A percentile compares a stretch with the other conserved stretches of the same genome.
Conservation (phyloP, 1,140 invertebrate species). For the Ceratina australensis region DNA sequence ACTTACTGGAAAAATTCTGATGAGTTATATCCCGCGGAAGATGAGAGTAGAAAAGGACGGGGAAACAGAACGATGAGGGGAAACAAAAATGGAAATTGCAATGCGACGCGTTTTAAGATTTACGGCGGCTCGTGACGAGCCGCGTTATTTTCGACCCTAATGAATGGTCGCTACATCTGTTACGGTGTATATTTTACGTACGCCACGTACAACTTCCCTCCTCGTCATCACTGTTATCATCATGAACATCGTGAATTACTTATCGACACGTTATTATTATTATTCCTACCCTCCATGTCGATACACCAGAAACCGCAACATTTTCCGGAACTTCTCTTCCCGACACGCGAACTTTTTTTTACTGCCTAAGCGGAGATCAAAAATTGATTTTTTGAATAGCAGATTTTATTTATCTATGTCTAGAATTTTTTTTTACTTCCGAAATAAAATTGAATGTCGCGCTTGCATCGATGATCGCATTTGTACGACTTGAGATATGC, state of each 20-base stretch:
- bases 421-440: neutral
- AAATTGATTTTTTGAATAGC: no score
- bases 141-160: slow-evolving; percentile 22
- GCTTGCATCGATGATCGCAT: no score
- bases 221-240: slow-evolving; percentile 13
- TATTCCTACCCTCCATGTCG: neutral
- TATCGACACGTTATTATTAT: slow-evolving; percentile 22
- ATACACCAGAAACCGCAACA: neutral
- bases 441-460: no score
- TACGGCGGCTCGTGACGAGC: neutral
- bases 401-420: no score
- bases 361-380: no score
- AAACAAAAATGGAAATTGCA: slow-evolving; percentile 26
- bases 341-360: neutral
- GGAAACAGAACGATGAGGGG: neutral
- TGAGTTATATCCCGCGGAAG: neutral
- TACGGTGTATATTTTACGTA: slow-evolving; percentile 11
- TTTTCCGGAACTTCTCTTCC: neutral
- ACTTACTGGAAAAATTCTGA: no score
- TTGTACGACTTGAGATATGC: no score
- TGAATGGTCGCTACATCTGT: slow-evolving; percentile 11
- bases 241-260: slow-evolving; percentile 28
- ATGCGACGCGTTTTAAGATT: slow-evolving; percentile 2
- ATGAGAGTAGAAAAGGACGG: neutral
- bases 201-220: neutral